These are phyloP conservation scores for Nomada hirtipes DNA, from an alignment of 2,888 invertebrate species.

Conservation along the genomic window DNA sequence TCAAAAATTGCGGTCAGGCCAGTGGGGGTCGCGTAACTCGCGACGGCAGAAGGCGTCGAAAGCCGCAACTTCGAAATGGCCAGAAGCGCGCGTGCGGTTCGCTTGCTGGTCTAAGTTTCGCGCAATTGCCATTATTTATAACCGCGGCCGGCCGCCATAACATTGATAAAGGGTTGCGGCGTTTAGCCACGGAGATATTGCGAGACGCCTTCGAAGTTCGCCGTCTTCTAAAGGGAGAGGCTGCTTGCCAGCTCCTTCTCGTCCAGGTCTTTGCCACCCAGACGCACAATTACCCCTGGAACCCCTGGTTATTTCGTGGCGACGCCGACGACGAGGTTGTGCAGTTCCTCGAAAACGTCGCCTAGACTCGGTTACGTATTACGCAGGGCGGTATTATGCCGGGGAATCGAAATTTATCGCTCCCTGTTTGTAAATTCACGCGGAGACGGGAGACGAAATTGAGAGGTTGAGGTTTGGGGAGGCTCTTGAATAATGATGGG, in stretches of 20 bases:
- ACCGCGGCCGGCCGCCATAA: slow-evolving; percentile 76
- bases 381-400: slow-evolving; percentile 36
- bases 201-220: slow-evolving; percentile 69
- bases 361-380: slow-evolving; percentile 34
- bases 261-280: background rate
- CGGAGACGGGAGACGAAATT: slow-evolving; percentile 20
- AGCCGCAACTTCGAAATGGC: slow-evolving; percentile 68
- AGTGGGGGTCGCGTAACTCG: slow-evolving; percentile 31
- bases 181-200: slow-evolving; percentile 76
- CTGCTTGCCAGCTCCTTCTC: background rate
- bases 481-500: too few species aligned
- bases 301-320: slow-evolving; percentile 29
- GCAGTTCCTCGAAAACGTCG: slow-evolving; percentile 49
- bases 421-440: too few species aligned
- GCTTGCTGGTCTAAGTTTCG: slow-evolving; percentile 68
- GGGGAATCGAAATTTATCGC: slow-evolving; percentile 53
- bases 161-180: slow-evolving; percentile 83
- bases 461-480: slow-evolving; percentile 12
- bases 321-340: slow-evolving; percentile 9
- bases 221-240: slow-evolving; percentile 14
- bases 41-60: slow-evolving; percentile 54
- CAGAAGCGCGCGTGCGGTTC: slow-evolving; percentile 63
- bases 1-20: background rate
- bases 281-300: slow-evolving; percentile 31
- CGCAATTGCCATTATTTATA: slow-evolving; percentile 82